Percentiles rank a stretch among this genome's conserved stretches.
phyloP scores from a whole-genome alignment of 2,113 vertebrate genomes.

The Capra hircus region DNA sequence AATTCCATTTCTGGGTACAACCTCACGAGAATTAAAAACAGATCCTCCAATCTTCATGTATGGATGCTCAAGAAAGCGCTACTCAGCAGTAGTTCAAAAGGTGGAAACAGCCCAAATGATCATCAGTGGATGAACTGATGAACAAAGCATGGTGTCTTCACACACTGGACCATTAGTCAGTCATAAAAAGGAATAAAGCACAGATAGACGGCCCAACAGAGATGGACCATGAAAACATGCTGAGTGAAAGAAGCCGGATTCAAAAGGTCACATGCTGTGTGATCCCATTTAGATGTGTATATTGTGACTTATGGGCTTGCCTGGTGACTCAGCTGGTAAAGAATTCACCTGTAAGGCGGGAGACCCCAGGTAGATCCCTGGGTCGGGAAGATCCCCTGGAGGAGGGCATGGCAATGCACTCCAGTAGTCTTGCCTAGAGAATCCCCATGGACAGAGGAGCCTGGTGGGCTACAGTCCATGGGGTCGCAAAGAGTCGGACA shows the following conservation, averaged over 20 bases:
- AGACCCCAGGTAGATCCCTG: background rate
- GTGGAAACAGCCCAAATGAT: background rate
- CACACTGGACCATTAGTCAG: background rate
- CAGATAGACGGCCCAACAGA: fast-evolving
- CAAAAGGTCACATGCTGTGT: background rate
- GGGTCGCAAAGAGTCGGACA: background rate
- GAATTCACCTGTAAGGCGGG: background rate
- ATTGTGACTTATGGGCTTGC: background rate
- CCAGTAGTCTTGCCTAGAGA: background rate
- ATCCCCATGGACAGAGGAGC: background rate
- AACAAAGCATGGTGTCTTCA: background rate
- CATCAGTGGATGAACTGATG: background rate
- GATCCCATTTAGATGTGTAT: background rate
- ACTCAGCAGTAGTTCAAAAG: background rate
- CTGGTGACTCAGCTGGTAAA: background rate
- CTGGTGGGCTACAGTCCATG: background rate
- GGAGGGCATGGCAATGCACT: background rate
- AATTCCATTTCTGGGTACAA: background rate
- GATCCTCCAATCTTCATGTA: background rate
- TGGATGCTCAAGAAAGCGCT: background rate
- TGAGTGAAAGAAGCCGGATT: background rate
- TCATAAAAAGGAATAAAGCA: background rate
- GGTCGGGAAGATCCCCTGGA: background rate
- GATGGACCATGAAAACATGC: background rate
- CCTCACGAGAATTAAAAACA: background rate